Evolutionary conservation across 2,113 vertebrate species (phyloP), one percentile per base, ranked within the genome.

Genomic region (Cephalophus harveyi): DNA sequence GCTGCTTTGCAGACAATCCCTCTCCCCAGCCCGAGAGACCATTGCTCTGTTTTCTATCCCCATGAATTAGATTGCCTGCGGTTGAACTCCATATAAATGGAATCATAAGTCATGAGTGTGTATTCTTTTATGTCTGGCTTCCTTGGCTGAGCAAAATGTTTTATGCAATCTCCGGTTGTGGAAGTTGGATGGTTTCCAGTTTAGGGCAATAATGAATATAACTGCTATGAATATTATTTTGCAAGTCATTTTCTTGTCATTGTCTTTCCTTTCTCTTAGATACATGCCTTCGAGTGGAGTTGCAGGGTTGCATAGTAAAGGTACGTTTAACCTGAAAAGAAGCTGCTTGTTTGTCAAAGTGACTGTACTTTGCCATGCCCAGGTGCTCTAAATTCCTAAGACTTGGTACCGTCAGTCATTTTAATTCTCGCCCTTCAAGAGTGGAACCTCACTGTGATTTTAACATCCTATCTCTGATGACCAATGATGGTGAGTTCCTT

Each of bases 311-410:
- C 23, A 13, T 19, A 40, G 36, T 10, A 15, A 54, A n/a, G 1
- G 11, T 0, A 16, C 4, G 4, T 50, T 15, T 84, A n/a, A 67
- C 17, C 36, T n/a, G 21, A 0, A 13, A 3, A 48, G 86, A 87
- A 67, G 55, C 5, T 2, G 7, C 11, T 5, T 8, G 2, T 48
- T 83, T 57, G 83, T 36, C 52, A 17, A 36, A 59, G 43, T 30
- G 48, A 33, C 3, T 21, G 0, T 2, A 0, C 9, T 17, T 2
- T 50, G 87, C 6, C 7, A 43, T 1, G 8, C 7, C 14, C 13
- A 14, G 21, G 25, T 12, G 23, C 2, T 43, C 52, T 5, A 3
- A 14, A 23, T 50, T 33, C 48, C 19, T 3, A 36, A 21, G 17
- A 3, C 30, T 23, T 52, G 71, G 7, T n/a, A 7, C 10, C 6